Base-by-base conservation (phyloP, 2,888 invertebrate genomes). In the Lithophane socia region DNA sequence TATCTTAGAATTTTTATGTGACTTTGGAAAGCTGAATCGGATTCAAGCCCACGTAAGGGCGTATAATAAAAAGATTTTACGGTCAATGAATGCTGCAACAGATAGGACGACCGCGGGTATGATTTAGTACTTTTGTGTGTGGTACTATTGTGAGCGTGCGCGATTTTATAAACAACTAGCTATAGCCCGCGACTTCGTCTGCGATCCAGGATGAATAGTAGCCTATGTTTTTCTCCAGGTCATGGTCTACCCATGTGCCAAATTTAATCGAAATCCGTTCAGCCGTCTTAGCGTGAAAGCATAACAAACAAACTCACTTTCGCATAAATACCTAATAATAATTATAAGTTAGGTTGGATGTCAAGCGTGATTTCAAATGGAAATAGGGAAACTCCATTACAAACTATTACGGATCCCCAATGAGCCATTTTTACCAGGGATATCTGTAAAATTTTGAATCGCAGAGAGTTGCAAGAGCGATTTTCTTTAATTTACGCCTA, bases 81-180 rank as follows among this genome's bases (percentile, higher is more conserved):
- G 87, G 87, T 80, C 88, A 89, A 90, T 89, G 88, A 91, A 91
- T 87, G 88, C 87, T 91, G 89, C 92, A 90, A 88, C 89, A 89
- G 92, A 92, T 92, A 92, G 86, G 81, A 85, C 61, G 82, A 80
- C 66, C 74, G 77, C 82, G 87, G 86, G 89, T 86, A 89, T 91
- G 86, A 91, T 91, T 89, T 91, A 90, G 85, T 89, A 75, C 73
- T 68, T 42, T 42, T n/a, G 54, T 47, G 60, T 67, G 63, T 61
- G 77, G 79, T 24, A 5, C 69, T 58, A 75, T 44, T 52, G 64
- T 13, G 66, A 78, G 85, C 66, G 58, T n/a, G 5, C 8, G 72
- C 77, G 77, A 49, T 58, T 80, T 58, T 21, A 16, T 37, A 52
- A 37, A 13, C 49, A 37, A 37, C 12, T 47, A 47, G 47, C 47